phyloP scores from a whole-genome alignment of 2,888 invertebrate species.

The Cartodere bifasciata region DNA sequence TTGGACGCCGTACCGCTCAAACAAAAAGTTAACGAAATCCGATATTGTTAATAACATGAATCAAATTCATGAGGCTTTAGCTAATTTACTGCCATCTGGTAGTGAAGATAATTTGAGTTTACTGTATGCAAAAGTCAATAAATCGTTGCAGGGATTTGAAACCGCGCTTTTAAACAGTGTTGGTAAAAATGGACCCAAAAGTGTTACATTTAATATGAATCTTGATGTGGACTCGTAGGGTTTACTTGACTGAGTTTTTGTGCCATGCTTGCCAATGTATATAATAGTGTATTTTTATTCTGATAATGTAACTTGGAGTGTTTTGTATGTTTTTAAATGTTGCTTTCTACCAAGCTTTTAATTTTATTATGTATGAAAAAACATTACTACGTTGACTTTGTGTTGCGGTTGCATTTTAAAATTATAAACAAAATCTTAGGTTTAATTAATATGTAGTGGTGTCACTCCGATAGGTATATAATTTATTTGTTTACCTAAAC shows the following conservation, averaged over 20 bases:
- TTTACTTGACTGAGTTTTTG: slow-evolving; percentile 10
- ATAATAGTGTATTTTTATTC: slow-evolving; percentile 3
- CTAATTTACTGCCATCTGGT: slow-evolving; percentile 25
- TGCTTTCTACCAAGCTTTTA: too few relatives aligned
- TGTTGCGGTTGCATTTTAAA: too few relatives aligned
- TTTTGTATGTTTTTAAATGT: neutral
- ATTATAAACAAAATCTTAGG: too few relatives aligned
- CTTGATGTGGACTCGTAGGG: too few relatives aligned
- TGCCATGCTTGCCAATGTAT: slow-evolving; percentile 7
- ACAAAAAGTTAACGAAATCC: slow-evolving; percentile 22
- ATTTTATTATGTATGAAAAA: too few relatives aligned
- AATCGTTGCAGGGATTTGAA: slow-evolving; percentile 30
- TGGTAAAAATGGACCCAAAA: slow-evolving; percentile 23
- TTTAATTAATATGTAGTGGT: too few relatives aligned
- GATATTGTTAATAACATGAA: slow-evolving; percentile 27
- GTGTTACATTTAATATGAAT: slow-evolving; percentile 27
- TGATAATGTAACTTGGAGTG: slow-evolving; percentile 8
- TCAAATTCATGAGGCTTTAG: slow-evolving; percentile 28
- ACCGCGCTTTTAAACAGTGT: slow-evolving; percentile 25
- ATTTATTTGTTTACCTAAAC: too few relatives aligned
- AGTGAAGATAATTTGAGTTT: slow-evolving; percentile 30
- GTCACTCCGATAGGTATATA: too few relatives aligned
- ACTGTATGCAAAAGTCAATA: slow-evolving; percentile 31
- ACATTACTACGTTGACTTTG: too few relatives aligned
- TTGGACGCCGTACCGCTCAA: slow-evolving; percentile 21